phyloP scores from a whole-genome alignment of 2,888 invertebrate genomes.

The Candidula unifasciata region DNA sequence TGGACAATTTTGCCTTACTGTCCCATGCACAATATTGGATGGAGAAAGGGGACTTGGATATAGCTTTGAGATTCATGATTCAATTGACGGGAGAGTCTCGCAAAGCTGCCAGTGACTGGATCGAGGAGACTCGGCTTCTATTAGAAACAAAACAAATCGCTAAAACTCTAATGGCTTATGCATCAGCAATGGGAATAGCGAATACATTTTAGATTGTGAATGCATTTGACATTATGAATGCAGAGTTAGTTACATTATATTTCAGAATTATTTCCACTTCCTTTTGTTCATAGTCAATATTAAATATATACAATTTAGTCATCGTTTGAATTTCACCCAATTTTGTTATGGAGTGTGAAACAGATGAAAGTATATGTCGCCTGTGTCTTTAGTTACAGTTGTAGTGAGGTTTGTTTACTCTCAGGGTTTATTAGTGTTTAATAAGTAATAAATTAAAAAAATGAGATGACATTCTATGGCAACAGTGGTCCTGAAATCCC shows the following conservation, averaged over 20 bases:
- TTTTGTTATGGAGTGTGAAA: not conserved
- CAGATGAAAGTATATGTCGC: no score
- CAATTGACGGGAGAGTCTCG: slow-evolving; percentile 92
- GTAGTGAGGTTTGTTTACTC: no score
- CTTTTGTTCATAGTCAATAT: no score
- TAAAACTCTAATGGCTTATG: slow-evolving; percentile 87
- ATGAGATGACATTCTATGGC: no score
- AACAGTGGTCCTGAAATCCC: no score
- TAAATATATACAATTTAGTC: no score
- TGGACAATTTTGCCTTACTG: slow-evolving; percentile 92
- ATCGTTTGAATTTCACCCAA: no score
- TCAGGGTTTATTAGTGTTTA: no score
- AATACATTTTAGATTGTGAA: slow-evolving; percentile 66
- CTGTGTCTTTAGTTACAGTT: no score
- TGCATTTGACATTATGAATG: not conserved
- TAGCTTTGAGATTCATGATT: slow-evolving; percentile 89
- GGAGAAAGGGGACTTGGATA: slow-evolving; percentile 90
- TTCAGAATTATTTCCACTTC: not conserved
- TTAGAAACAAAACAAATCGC: slow-evolving; percentile 94
- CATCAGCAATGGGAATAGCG: slow-evolving; percentile 75
- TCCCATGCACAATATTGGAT: slow-evolving; percentile 90
- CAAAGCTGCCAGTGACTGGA: slow-evolving; percentile 90
- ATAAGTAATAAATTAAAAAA: no score
- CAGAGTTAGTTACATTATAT: not conserved
- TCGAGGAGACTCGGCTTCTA: slow-evolving; percentile 87